Base-by-base conservation (phyloP, 2,888 invertebrate genomes). In the Pollenia amentaria region DNA sequence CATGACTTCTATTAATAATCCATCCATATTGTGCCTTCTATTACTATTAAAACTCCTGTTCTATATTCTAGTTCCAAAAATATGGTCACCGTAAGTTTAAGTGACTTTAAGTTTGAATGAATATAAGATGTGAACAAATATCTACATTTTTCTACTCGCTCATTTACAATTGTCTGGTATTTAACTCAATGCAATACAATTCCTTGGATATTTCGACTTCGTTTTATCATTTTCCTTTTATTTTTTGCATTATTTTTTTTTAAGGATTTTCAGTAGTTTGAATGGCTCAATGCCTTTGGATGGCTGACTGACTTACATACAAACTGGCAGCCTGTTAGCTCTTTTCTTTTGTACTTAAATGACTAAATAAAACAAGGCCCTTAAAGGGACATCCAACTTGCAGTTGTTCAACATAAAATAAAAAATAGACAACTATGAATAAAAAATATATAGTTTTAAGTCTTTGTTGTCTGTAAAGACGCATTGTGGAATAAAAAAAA, bases 311-410 rank as follows among this genome's bases (percentile, higher is more conserved):
- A 42, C 21, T 60, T 62, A 29, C 29, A 29, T 6, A 29, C 29
- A 6, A 29, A 21, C 69, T 77, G 62, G 40, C 55, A 70, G 75
- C 11, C n/a, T 77, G 46, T 64, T 38, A 60, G 67, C 79, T 75
- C 11, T 69, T 84, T 79, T 75, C 44, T 46, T 76, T 62, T 84
- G 57, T 84, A 18, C 64, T 70, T 65, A 51, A 73, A 57, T 76
- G 76, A 46, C 72, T 67, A 51, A 84, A 85, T 76, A 65, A 80
- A 64, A 79, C 40, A 62, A 57, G 76, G 70, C 72, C 87, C 88
- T 89, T 82, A 87, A 89, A 87, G 88, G 88, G 89, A 89, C 89
- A 89, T 85, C 73, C 84, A 88, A 88, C 88, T 85, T 84, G 72
- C 72, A 82, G 85, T 86, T 84, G 77, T 51, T 53, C 7, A 2